Base-by-base conservation (phyloP, 2,888 invertebrate species). In the Nasonia oneida region DNA sequence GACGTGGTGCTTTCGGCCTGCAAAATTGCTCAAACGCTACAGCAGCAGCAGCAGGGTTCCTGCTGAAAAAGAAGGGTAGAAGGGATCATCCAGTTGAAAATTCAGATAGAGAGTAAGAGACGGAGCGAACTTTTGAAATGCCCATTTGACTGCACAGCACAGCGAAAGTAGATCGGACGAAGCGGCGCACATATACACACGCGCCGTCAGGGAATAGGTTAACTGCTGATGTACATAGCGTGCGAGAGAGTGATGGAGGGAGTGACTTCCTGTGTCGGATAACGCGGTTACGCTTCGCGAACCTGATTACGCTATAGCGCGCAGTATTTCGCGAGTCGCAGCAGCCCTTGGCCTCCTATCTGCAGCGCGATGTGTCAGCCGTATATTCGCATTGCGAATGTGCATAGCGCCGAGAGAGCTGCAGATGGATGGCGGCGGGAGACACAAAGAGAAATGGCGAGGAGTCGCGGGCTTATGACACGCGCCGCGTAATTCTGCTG, bases 211-310 rank as follows among this genome's bases (percentile, higher is more conserved):
- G 23, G 23, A 23, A 23, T 23, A 23, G 86, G 83, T n/a, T 29
- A 57, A n/a, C 50, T 61, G 71, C 39, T 39, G 87, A 67, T 79
- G 42, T 47, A 12, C 12, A 47, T 47, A 47, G 84, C 85, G 71
- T 18, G 76, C 15, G 53, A 47, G 75, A 15, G 70, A 81, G 76
- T 87, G 64, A 61, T 42, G 67, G n/a, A n/a, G 81, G 85, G 86
- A 88, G 89, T 89, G 89, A 90, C 90, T 91, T 90, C 88, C 90
- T 88, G 88, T 47, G 47, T 89, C 88, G 88, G 89, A 90, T 92
- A 91, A 91, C 90, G 89, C 91, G 90, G 90, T 91, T 91, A 90
- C 89, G 88, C 91, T 89, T 89, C 76, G 67, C 87, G 87, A 89
- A 89, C 88, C 88, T 89, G 90, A 91, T 91, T 89, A 84, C 75